Conservation (phyloP, 2,888 invertebrate species). For the Plebejus melissa region DNA sequence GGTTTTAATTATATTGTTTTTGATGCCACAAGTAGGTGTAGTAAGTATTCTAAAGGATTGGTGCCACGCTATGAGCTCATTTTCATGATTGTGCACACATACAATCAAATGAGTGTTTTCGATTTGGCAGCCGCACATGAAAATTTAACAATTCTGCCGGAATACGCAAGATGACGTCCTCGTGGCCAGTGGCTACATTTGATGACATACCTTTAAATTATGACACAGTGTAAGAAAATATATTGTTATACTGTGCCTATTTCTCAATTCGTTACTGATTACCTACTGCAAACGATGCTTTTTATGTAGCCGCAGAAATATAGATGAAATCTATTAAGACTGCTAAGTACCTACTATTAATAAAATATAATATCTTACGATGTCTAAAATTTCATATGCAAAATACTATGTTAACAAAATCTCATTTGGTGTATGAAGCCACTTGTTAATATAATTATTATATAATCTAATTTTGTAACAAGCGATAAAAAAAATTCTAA, state of each 20-base stretch:
- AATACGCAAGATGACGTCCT: neutral
- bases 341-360: neutral
- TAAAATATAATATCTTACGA: neutral
- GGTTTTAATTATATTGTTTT: no score
- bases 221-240: no score
- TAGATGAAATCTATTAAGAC: neutral
- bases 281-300: neutral
- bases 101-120: no score
- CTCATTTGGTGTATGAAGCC: constrained; percentile 20
- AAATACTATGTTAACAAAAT: constrained; percentile 22
- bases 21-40: no score
- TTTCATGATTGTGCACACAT: no score
- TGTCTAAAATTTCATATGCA: constrained; percentile 13
- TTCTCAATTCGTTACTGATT: neutral
- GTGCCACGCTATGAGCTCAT: no score
- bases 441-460: neutral
- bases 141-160: no score
- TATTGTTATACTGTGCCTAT: neutral
- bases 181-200: no score
- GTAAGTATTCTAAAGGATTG: no score
- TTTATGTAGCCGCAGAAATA: neutral
- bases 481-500: neutral
- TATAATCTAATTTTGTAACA: constrained; percentile 17
- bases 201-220: no score
- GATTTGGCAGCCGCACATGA: no score